phyloP scores from a whole-genome alignment of 2,888 invertebrate species.

The Tetramorium bicarinatum region DNA sequence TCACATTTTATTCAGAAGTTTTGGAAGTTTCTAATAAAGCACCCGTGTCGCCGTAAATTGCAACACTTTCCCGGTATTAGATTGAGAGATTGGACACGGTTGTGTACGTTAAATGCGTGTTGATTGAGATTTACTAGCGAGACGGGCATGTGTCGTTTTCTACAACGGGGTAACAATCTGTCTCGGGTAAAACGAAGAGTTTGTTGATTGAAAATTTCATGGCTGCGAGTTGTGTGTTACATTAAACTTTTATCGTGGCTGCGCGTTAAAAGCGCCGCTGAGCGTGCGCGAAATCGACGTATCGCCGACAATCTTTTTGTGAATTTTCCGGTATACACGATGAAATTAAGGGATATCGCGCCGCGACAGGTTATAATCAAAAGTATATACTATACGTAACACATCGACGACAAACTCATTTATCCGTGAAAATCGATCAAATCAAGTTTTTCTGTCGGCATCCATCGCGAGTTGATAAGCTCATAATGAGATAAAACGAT shows the following conservation, averaged over 20 bases:
- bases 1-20: slow-evolving; percentile 20
- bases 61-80: slow-evolving; percentile 60
- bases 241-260: slow-evolving; percentile 50
- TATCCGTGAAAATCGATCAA: slow-evolving; percentile 32
- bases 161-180: slow-evolving; percentile 56
- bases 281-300: slow-evolving; percentile 36
- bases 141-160: slow-evolving; percentile 50
- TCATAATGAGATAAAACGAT: slow-evolving; percentile 42
- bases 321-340: neutral
- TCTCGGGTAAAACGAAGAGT: slow-evolving; percentile 47
- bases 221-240: slow-evolving; percentile 43
- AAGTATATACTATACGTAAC: neutral
- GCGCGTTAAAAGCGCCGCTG: slow-evolving; percentile 35
- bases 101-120: slow-evolving; percentile 54
- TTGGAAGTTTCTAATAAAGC: slow-evolving; percentile 40
- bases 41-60: slow-evolving; percentile 59
- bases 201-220: slow-evolving; percentile 56
- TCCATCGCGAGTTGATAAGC: slow-evolving; percentile 36
- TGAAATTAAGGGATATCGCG: no score
- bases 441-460: slow-evolving; percentile 10
- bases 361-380: slow-evolving; percentile 13
- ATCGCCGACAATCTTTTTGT: slow-evolving; percentile 20
- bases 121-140: slow-evolving; percentile 63
- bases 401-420: neutral
- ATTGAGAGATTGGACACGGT: slow-evolving; percentile 49